Evolutionary conservation across 2,113 vertebrate genomes (phyloP).

Genomic region (Labeo catla): DNA sequence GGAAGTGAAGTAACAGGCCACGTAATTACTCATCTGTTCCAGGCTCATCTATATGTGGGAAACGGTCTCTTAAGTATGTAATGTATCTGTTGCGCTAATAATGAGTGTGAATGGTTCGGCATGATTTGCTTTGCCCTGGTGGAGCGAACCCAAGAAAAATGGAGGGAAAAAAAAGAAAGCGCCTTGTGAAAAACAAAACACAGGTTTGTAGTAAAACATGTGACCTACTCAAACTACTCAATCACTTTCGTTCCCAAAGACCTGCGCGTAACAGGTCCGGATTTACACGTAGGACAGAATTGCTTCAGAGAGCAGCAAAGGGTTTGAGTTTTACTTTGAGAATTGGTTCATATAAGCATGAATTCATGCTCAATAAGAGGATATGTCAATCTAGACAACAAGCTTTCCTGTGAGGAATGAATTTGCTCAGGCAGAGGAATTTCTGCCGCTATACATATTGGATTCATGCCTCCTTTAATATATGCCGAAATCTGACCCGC

Average conservation of each 20-base stretch:
- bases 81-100: conserved; percentile 17
- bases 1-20: conserved; percentile 44
- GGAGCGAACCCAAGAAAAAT: not conserved
- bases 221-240: conserved; percentile 28
- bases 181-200: conserved; percentile 54
- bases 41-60: conserved; percentile 43
- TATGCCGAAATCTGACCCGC: not conserved
- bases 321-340: not conserved
- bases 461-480: conserved; percentile 11
- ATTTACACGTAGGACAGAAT: conserved; percentile 19
- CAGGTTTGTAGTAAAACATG: conserved; percentile 57
- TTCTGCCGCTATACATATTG: not conserved
- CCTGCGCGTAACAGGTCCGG: not conserved
- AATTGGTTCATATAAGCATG: conserved; percentile 19
- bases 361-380: conserved; percentile 18
- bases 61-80: conserved; percentile 21
- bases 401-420: conserved; percentile 3
- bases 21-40: conserved; percentile 48
- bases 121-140: conserved; percentile 11
- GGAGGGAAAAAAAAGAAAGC: not conserved
- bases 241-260: conserved; percentile 38
- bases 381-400: not conserved
- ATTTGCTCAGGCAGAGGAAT: not conserved
- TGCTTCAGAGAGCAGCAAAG: conserved; percentile 14
- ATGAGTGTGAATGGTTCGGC: conserved; percentile 21